Base-by-base conservation (phyloP, 2,113 vertebrate genomes). In the Pangasianodon hypophthalmus region DNA sequence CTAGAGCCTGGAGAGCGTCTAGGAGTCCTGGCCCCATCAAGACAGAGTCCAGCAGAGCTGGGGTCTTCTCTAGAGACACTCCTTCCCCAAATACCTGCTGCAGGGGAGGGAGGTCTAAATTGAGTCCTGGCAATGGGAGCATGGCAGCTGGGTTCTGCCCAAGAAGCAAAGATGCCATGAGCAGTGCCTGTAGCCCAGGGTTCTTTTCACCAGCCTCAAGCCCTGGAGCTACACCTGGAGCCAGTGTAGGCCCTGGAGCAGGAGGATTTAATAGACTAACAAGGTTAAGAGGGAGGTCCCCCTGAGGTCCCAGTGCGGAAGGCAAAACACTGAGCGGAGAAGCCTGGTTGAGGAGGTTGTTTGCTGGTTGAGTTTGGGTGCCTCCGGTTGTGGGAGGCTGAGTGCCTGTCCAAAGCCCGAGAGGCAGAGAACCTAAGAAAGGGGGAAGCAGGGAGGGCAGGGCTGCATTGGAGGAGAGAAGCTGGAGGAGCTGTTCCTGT, bases 401-500 rank as follows among this genome's bases (percentile, higher is more conserved):
- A 50, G 54, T 41, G 18, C 93, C 88, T 56, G 90, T 90, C 91
- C 91, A 93, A 32, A 96, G 91, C 3, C 95, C 95, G 14, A 96
- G 93, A 67, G 96, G 95, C 90, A 96, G 91, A 32, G 95, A 94
- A 79, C 96, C 94, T 52, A 97, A 94, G 50, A 95, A 91, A 10
- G 92, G 93, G 11, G 94, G 90, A 67, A 93, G 90, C 29, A 94
- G 92, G 52, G 95, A 93, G 77, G 95, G 95, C 0, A 95, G 94
- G 24, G 91, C 92, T 8, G 91, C 82, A 58, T 87, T 91, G 11
- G 92, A 91, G 48, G 95, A 95, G 60, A 96, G 95, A 89, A 97
- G 96, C 82, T 97, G 96, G 94, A 97, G 95, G 86, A 95, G 94
- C 95, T 97, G 96, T 88, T 97, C 96, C 91, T 95, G 96, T 85